A percentile compares a stretch with the other conserved stretches of the same genome.
Evolutionary conservation across 92 coral and sea anemone genomes (phyloP).

Genomic region (Porites rus): DNA sequence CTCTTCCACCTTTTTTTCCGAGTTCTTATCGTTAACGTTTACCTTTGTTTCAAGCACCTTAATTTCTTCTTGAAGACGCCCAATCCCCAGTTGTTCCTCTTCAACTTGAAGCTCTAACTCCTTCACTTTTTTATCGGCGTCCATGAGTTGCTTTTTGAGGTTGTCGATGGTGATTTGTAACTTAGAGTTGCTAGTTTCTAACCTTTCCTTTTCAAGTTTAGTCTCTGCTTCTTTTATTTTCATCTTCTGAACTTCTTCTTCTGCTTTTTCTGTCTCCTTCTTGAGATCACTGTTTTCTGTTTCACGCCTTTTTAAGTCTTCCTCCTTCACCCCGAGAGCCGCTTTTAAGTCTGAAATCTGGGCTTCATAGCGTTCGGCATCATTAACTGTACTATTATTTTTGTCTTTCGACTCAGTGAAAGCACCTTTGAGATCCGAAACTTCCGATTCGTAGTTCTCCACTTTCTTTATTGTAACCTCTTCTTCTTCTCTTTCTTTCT

Average conservation of each 20-base stretch:
- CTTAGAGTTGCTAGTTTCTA: constrained; percentile 16
- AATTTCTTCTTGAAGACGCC: constrained; percentile 45
- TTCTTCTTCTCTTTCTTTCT: not conserved
- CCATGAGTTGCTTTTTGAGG: constrained; percentile 19
- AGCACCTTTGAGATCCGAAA: not conserved
- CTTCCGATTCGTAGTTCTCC: not conserved
- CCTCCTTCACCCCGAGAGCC: not conserved
- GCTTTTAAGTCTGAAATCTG: constrained; percentile 23
- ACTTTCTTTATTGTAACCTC: not conserved
- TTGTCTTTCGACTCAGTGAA: not conserved
- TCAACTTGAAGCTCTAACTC: constrained; percentile 31
- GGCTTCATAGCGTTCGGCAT: constrained; percentile 3
- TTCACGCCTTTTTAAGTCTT: not conserved
- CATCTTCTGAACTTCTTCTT: constrained; percentile 14
- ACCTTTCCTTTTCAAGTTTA: constrained; percentile 23
- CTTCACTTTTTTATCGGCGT: constrained; percentile 25
- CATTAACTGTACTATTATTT: not conserved
- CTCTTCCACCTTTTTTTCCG: constrained; percentile 60
- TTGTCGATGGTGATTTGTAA: constrained; percentile 32
- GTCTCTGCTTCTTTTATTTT: constrained; percentile 27
- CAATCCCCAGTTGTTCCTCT: constrained; percentile 6
- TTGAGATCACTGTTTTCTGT: constrained; percentile 46
- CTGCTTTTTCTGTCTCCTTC: constrained; percentile 27
- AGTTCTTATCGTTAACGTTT: constrained; percentile 35
- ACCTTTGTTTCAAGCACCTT: constrained; percentile 46